Base-by-base conservation (phyloP, 2,797 vertebrate genomes). In the Synaphobranchus kaupii region DNA sequence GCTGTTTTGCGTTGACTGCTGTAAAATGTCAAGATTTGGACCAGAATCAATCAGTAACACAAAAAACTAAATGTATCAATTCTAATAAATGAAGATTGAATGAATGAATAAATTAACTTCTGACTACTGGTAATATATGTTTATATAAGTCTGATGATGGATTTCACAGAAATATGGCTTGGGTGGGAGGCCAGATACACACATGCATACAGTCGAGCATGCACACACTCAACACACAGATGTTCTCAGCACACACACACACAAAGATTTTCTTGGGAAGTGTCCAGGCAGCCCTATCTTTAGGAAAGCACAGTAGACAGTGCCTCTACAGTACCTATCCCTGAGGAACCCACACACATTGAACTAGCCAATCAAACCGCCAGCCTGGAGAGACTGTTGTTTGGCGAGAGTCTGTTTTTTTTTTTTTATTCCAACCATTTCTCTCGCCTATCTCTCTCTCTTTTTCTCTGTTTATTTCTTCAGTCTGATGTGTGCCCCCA, bases 401-500 rank as follows among this genome's bases (percentile, higher is more conserved):
- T 82, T 82, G 80, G 52, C 25, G 76, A 48, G 76, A 80, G 28
- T 71, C 39, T 48, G 28, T 34, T 20, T 80, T 1, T 25, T 83
- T 28, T 39, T 83, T 31, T 56, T 31, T 4, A 12, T 13, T 50
- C 83, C 25, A 10, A 6, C 54, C 84, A 25, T 47, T 81, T 81
- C 44, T 17, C 34, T 78, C 73, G 2, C 17, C 39, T 47, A 39
- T 47, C 58, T 58, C 17, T 78, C 22, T 76, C 52, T 48, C 28
- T 84, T 48, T 82, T 12, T 83, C 34, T 28, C 20, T 39, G n/a
- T 63, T 76, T 85, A n/a, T 86, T 48, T 81, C 82, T 85, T 48
- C 39, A 50, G 78, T n/a, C 47, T 48, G 78, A 50, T 50, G 20
- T 50, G 25, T 81, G 44, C 8, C 17, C 44, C 47, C 15, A 20